Evolutionary conservation across 1,140 invertebrate genomes (phyloP).

Genomic region (Phortica variegata): DNA sequence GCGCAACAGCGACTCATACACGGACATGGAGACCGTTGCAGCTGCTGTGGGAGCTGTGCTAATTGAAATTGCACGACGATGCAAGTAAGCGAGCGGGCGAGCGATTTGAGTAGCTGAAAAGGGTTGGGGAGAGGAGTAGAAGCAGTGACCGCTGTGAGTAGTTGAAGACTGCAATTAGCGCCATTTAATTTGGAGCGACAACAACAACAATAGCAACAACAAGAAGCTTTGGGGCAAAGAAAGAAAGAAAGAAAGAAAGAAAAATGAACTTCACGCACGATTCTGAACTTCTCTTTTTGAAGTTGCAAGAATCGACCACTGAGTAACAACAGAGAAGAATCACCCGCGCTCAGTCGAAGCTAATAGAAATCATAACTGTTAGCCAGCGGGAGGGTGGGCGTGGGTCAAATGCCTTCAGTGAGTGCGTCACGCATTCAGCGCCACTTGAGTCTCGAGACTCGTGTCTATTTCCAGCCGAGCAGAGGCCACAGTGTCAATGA

Average conservation of each 20-base stretch:
- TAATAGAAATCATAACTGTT: too few relatives aligned
- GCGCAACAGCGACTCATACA: conserved; percentile 36
- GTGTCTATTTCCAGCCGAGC: conserved; percentile 6
- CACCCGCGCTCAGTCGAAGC: too few relatives aligned
- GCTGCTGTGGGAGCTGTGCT: conserved; percentile 33
- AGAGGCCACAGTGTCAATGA: conserved; percentile 48
- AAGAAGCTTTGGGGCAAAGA: too few relatives aligned
- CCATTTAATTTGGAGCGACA: conserved; percentile 53
- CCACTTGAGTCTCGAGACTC: neutral
- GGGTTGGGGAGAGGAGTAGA: too few relatives aligned
- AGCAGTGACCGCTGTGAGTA: conserved; percentile 1
- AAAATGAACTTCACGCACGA: conserved; percentile 54
- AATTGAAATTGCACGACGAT: conserved; percentile 49
- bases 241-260: too few relatives aligned
- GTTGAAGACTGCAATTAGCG: conserved; percentile 45
- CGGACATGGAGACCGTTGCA: conserved; percentile 36
- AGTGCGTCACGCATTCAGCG: neutral
- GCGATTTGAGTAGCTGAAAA: conserved; percentile 17
- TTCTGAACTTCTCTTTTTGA: conserved; percentile 31
- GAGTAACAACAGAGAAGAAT: too few relatives aligned
- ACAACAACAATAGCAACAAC: neutral
- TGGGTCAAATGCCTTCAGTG: too few relatives aligned
- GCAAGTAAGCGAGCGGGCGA: neutral
- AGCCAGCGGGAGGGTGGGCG: too few relatives aligned
- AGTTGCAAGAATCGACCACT: too few relatives aligned